Base-by-base conservation (phyloP, 2,797 vertebrate species). In the Odontamblyopus lacepedii region DNA sequence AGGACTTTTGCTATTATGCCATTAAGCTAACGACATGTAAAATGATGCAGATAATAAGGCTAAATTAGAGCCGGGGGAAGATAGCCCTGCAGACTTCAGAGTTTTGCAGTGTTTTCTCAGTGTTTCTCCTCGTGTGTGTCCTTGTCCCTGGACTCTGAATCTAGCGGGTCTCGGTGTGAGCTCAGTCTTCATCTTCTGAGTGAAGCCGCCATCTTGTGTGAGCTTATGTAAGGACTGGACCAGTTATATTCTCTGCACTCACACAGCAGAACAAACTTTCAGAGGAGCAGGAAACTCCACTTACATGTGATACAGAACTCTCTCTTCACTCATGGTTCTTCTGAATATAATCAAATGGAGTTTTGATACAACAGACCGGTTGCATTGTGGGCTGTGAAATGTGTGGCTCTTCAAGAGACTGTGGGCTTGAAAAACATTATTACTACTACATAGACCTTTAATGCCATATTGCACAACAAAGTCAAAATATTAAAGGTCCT, bases 181-280 rank as follows among this genome's bases (percentile, higher is more conserved):
- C 48, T 55, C n/a, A 6, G 48, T 0, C 18, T 73, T 56, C 59
- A 32, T 72, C 70, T 71, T 64, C 62, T 70, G 61, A 65, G 64
- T 44, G 41, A 44, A 44, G 13, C 41, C 11, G 9, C 41, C 41
- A 44, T 44, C 41, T 44, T 44, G 41, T 44, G 11, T 44, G 2
- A 65, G 68, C 35, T 8, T 77, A 72, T 15, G 19, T 32, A 57
- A 23, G 23, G 23, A 69, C 66, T 65, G 29, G 66, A 62, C 29
- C 35, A 23, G 13, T 69, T 48, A 30, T 65, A 76, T 69, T 70
- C 63, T 4, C 44, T 67, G 44, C 15, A 50, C 29, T 66, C 27
- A 3, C 13, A 18, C 35, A 18, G 32, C 32, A 16, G 15, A 30
- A 61, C 27, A 30, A 61, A 61, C 51, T 55, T 55, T 55, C 5